phyloP scores from a whole-genome alignment of 2,797 vertebrate genomes.

The Percopsis omiscomaycus region DNA sequence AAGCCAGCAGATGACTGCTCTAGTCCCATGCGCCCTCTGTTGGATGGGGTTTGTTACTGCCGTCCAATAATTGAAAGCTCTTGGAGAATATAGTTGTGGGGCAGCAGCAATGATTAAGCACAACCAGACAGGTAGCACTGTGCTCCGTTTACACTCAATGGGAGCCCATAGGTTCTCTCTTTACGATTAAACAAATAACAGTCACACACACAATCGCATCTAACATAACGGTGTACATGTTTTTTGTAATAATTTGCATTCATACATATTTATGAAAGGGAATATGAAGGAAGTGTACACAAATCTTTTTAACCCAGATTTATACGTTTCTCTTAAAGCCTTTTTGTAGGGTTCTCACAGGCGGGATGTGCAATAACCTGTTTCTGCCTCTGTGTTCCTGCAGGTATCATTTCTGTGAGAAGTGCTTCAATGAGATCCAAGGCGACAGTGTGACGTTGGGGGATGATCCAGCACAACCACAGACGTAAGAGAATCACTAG shows the following conservation, averaged over 20 bases:
- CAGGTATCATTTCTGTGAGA: constrained; percentile 99
- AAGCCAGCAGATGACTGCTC: constrained; percentile 25
- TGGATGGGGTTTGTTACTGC: constrained; percentile 64
- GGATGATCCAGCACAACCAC: constrained; percentile 96
- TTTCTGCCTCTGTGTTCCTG: constrained; percentile 41
- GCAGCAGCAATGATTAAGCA: constrained; percentile 34
- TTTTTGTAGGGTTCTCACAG: too few relatives aligned
- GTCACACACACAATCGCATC: constrained; percentile 8
- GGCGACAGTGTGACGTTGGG: constrained; percentile 97
- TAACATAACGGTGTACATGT: background rate
- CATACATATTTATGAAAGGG: background rate
- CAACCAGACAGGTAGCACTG: constrained; percentile 65
- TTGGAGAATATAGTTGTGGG: constrained; percentile 26
- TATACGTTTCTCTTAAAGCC: too few relatives aligned
- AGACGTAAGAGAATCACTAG: constrained; percentile 86
- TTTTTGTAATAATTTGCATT: constrained; percentile 65
- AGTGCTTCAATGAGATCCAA: constrained; percentile 99
- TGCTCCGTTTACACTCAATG: constrained; percentile 50
- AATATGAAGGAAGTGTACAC: background rate
- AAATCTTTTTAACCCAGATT: background rate
- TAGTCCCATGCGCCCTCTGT: constrained; percentile 82
- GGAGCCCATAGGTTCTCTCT: constrained; percentile 37
- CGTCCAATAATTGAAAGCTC: background rate
- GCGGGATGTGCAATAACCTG: background rate
- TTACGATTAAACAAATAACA: constrained; percentile 21